Base-by-base conservation (phyloP, 1,140 invertebrate genomes). In the Mylabris phalerata region DNA sequence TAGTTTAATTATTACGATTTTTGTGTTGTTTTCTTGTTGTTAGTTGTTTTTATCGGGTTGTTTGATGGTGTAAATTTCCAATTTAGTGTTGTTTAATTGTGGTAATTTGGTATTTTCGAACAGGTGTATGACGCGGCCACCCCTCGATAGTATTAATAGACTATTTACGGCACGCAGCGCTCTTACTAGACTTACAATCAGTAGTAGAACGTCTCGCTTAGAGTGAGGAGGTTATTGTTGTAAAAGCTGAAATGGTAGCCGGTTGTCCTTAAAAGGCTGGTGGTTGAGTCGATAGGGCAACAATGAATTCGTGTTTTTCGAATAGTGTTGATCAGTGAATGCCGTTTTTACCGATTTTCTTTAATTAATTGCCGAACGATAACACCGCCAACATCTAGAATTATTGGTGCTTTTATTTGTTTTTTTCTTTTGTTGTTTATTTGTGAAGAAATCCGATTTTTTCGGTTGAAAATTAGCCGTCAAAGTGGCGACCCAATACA, bases 81-180 rank as follows among this genome's bases (percentile, higher is more conserved):
- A 32, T 32, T 32, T 32, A 7, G 4, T 32, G 32, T 32, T 5
- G 4, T 32, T 32, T 4, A 32, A 32, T 32, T 32, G 32, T 24
- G 5, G 40, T 13, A 45, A 39, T 6, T 3, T 1, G 43, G 25
- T 10, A 40, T 9, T 55, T 59, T 48, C 11, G 24, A 24, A 10
- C 9, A 19, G 25, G 9, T 38, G 11, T 10, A 13, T 40, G 32
- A 32, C 7, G 19, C 51, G 48, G 55, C 57, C 55, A 47, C 58
- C 65, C 69, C 66, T 63, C 60, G 32, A 62, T 71, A 68, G 70
- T 70, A 68, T 65, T 59, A 71, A 63, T 74, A 62, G 67, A 67
- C 61, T 60, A 7, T 55, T 55, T 61, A 51, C 48, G 40, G 58
- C 63, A 64, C 32, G 62, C 62, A 67, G 59, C 60, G 67, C 67